Percentiles rank a stretch among this genome's conserved stretches.
Conservation (phyloP, 2,888 invertebrate species). For the Drosophila testacea region DNA sequence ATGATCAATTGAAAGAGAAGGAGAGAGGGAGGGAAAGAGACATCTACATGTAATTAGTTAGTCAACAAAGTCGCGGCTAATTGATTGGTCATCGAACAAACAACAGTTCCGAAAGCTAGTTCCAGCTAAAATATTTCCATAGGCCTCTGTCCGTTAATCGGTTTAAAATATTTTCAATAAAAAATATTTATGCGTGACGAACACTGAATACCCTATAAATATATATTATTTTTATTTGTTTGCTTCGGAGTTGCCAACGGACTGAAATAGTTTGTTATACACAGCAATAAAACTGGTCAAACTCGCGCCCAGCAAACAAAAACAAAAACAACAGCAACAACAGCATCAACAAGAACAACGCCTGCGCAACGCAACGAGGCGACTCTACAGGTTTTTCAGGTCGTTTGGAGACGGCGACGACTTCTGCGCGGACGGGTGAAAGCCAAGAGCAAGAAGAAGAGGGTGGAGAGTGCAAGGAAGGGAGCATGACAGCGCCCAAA, state of each 20-base stretch:
- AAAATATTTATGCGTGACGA: slow-evolving; percentile 4
- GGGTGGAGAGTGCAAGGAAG: slow-evolving; percentile 33
- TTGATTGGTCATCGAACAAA: slow-evolving; percentile 23
- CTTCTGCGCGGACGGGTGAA: slow-evolving; percentile 58
- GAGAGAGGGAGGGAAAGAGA: not conserved
- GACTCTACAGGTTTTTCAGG: slow-evolving; percentile 75
- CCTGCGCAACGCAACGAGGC: slow-evolving; percentile 64
- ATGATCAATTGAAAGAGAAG: slow-evolving; percentile 7
- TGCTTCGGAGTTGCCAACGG: slow-evolving; percentile 1
- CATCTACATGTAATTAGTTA: not conserved
- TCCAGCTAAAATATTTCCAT: slow-evolving; percentile 3
- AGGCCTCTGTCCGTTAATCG: slow-evolving; percentile 35
- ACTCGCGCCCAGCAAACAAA: slow-evolving; percentile 61
- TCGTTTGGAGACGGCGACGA: slow-evolving; percentile 50
- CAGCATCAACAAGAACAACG: slow-evolving; percentile 50
- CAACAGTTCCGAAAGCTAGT: slow-evolving; percentile 12
- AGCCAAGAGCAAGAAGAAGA: slow-evolving; percentile 20
- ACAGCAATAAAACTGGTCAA: slow-evolving; percentile 62
- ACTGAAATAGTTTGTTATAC: slow-evolving; percentile 8
- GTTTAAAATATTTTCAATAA: slow-evolving; percentile 47
- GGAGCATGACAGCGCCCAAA: slow-evolving; percentile 55
- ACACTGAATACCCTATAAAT: slow-evolving; percentile 16
- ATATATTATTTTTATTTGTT: not conserved
- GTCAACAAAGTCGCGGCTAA: slow-evolving; percentile 9
- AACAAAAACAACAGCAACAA: slow-evolving; percentile 24